Evolutionary conservation across 2,797 vertebrate species (phyloP).

Genomic region (Myoxocephalus aenaeus): DNA sequence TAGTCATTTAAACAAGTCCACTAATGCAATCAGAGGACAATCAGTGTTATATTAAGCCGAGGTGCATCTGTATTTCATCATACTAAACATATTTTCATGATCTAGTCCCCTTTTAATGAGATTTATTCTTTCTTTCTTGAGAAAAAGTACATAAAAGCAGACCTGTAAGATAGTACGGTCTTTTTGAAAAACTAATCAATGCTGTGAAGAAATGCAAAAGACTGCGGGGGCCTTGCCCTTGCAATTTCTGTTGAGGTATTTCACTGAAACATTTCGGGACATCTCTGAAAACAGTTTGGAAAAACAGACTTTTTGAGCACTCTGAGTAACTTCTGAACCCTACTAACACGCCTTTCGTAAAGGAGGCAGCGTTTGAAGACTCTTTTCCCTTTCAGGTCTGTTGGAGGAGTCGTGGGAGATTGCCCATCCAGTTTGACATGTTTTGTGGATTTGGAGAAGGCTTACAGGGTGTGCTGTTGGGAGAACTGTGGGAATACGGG

Average conservation of each 20-base stretch:
- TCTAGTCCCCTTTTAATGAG: not conserved
- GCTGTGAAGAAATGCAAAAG: not conserved
- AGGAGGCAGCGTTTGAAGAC: too few species aligned
- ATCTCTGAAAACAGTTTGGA: too few species aligned
- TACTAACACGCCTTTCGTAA: too few species aligned
- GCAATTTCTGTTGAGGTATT: not conserved
- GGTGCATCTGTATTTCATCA: not conserved
- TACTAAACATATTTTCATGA: not conserved
- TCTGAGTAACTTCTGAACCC: too few species aligned
- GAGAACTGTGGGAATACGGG: too few species aligned
- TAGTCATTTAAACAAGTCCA: not conserved
- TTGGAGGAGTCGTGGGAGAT: too few species aligned
- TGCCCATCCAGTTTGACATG: too few species aligned
- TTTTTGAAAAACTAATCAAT: not conserved
- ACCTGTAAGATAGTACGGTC: not conserved
- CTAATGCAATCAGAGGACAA: not conserved
- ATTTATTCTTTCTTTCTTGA: not conserved
- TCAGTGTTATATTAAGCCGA: not conserved
- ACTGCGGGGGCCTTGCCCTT: too few species aligned
- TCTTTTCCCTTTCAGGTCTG: too few species aligned
- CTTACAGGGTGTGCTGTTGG: too few species aligned
- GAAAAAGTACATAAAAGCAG: not conserved
- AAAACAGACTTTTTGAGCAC: too few species aligned
- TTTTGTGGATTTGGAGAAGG: too few species aligned
- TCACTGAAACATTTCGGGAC: not conserved